Base-by-base conservation (phyloP, 1,140 invertebrate species). In the Pygmarrhopalites habei region DNA sequence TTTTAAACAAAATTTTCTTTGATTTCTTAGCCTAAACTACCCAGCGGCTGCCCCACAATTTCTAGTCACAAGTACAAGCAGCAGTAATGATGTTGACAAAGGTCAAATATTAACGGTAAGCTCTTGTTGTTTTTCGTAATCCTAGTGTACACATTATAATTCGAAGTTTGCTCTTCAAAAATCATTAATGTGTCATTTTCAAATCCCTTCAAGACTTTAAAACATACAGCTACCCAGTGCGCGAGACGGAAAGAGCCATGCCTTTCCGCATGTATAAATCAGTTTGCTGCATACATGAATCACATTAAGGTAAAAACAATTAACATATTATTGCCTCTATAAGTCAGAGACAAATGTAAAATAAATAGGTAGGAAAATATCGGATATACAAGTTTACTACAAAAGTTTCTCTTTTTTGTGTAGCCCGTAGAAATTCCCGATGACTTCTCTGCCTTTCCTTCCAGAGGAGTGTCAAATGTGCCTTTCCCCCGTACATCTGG, bases 401-500 rank as follows among this genome's bases (percentile, higher is more conserved):
- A n/a, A n/a, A n/a, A n/a, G n/a, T n/a, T n/a, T n/a, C n/a, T n/a
- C n/a, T 47, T 32, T 41, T 23, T 55, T 41, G 19, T 23, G 25
- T 52, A 68, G 63, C 62, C 60, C 5, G 41, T 59, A 26, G 63
- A 65, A n/a, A 62, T 53, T 19, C 30, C 39, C 10, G 47, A 55
- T 19, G 64, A 60, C 46, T 62, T 62, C n/a, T 63, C 58, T 21
- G 55, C 44, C 28, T 68, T 68, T 59, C 63, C 62, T 15, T 62
- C 62, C 12, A 29, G 61, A 46, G 69, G 69, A 44, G 69, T 67
- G 5, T 64, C 86, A n/a, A 90, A 86, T 70, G 89, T 97, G 66
- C 93, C 93, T 1, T 97, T 95, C 78, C 93, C 93, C 1, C 79
- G 91, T 58, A 96, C 92, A 0, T 95, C 90, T 15, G 92, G 92